A percentile compares a stretch with the other conserved stretches of the same genome.
Conservation (phyloP, 2,113 vertebrate species). For the Pluvianellus socialis region DNA sequence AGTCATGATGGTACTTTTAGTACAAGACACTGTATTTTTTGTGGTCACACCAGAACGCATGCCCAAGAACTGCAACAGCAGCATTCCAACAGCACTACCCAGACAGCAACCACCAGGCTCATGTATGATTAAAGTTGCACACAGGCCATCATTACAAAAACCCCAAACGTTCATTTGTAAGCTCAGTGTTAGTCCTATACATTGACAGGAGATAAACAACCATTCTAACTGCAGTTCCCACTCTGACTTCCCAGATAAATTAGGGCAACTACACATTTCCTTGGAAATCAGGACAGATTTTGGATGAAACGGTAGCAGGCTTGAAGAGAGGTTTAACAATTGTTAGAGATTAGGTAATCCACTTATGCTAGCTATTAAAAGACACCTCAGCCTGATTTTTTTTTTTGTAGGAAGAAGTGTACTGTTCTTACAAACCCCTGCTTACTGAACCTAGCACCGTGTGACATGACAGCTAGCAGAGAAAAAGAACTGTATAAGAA, state of each 20-base stretch:
- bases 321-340: background rate
- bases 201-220: background rate
- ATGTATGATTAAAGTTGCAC: background rate
- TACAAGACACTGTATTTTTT: background rate
- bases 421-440: background rate
- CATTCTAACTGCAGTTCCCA: background rate
- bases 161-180: background rate
- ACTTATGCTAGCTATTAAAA: background rate
- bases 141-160: background rate
- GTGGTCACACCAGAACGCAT: background rate
- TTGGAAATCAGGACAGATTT: background rate
- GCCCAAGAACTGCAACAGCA: background rate
- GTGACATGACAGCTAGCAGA: accelerated
- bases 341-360: background rate
- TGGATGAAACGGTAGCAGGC: background rate
- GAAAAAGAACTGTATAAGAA: background rate
- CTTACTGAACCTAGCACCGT: background rate
- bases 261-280: background rate
- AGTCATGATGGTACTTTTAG: background rate
- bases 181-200: background rate
- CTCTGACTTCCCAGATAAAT: background rate
- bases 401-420: background rate
- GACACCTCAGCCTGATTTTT: background rate
- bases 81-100: background rate
- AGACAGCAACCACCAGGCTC: background rate